Conservation (phyloP, 2,797 vertebrate genomes). For the Enteromius afrohamiltoni region DNA sequence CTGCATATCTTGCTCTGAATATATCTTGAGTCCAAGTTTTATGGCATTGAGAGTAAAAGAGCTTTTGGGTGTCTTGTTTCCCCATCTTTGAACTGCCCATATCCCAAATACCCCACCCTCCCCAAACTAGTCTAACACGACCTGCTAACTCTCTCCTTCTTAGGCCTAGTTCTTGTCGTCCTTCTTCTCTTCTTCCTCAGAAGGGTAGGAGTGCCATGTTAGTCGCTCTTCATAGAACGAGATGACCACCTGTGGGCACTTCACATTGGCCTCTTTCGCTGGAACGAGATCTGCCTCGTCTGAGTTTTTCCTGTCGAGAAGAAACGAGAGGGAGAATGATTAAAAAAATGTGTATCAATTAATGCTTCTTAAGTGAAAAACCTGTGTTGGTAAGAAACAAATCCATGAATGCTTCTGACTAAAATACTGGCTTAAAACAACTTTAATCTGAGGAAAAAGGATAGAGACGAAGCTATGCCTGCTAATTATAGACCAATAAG, state of each 20-base stretch:
- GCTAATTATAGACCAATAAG: too few relatives aligned
- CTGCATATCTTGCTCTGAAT: slow-evolving; percentile 37
- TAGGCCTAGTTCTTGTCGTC: slow-evolving; percentile 90
- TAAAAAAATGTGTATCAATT: not conserved
- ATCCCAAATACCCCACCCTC: not conserved
- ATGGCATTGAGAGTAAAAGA: slow-evolving; percentile 47
- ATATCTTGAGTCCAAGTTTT: slow-evolving; percentile 49
- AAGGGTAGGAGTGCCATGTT: slow-evolving; percentile 97
- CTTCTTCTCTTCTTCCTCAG: slow-evolving; percentile 97
- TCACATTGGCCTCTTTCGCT: slow-evolving; percentile 91
- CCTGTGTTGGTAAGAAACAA: not conserved
- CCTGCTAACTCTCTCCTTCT: slow-evolving; percentile 6
- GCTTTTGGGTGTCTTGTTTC: not conserved
- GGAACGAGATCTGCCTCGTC: slow-evolving; percentile 97
- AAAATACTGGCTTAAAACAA: not conserved
- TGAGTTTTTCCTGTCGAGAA: slow-evolving; percentile 87
- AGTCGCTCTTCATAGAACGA: slow-evolving; percentile 97
- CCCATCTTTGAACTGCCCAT: not conserved
- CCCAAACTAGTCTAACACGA: not conserved
- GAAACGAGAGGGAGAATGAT: not conserved
- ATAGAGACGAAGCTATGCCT: too few relatives aligned
- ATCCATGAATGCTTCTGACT: not conserved
- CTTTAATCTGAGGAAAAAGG: too few relatives aligned
- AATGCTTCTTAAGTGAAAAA: not conserved
- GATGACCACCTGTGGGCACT: slow-evolving; percentile 98